Evolutionary conservation across 1,140 invertebrate genomes (phyloP).

Genomic region (Drosophila leontia): DNA sequence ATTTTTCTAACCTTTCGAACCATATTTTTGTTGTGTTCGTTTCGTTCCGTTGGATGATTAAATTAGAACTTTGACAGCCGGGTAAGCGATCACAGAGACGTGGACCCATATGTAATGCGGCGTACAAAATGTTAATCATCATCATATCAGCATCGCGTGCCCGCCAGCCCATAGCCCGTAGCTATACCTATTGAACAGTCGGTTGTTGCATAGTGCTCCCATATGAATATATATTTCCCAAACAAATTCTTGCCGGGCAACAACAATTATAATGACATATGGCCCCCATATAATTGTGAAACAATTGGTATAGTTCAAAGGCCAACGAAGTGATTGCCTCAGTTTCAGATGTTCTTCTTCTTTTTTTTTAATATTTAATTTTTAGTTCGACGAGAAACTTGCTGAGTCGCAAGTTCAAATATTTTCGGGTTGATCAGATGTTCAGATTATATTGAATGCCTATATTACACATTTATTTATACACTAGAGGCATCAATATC

Average conservation of each 20-base stretch:
- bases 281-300: constrained; percentile 16
- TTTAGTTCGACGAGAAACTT: too few relatives aligned
- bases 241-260: not conserved
- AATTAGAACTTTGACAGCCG: constrained; percentile 9
- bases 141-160: constrained; percentile 20
- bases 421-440: not conserved
- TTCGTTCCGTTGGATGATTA: constrained; percentile 13
- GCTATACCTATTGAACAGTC: constrained; percentile 26
- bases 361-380: not conserved
- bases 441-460: not conserved
- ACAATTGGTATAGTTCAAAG: constrained; percentile 69
- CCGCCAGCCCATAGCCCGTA: constrained; percentile 15
- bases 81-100: not conserved
- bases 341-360: constrained; percentile 7
- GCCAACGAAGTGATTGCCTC: constrained; percentile 61
- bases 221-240: constrained; percentile 1
- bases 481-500: constrained; percentile 6
- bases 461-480: constrained; percentile 18
- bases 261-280: not conserved
- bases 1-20: constrained; percentile 33
- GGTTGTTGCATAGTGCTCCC: not conserved
- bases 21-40: constrained; percentile 7
- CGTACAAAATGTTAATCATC: constrained; percentile 24
- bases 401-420: not conserved
- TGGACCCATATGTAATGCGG: not conserved